phyloP scores from a whole-genome alignment of 2,797 vertebrate genomes.

The Eidolon dupreanum region DNA sequence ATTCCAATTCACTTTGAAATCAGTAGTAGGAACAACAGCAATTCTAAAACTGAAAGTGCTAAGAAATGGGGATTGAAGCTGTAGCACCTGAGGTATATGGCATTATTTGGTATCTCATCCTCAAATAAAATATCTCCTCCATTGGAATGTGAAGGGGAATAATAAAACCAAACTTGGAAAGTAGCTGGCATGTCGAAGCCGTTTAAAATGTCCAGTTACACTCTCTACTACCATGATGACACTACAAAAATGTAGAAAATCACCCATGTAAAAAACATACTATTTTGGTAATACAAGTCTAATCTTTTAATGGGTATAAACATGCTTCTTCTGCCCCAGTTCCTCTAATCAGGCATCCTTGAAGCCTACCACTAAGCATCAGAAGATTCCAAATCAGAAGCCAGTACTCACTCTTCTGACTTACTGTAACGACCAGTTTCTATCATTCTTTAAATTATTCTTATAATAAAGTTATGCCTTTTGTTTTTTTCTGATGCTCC shows the following conservation, averaged over 20 bases:
- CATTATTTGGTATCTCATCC: not conserved
- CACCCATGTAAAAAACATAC: not conserved
- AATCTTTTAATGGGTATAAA: not conserved
- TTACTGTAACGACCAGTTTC: not conserved
- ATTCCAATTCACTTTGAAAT: constrained; percentile 38
- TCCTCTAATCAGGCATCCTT: not conserved
- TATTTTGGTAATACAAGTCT: not conserved
- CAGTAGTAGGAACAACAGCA: not conserved
- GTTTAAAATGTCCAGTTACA: not conserved
- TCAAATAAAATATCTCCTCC: constrained; percentile 4
- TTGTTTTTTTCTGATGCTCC: not conserved
- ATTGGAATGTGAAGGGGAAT: not conserved
- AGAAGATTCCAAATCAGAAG: not conserved
- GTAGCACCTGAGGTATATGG: not conserved
- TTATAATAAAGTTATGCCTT: not conserved
- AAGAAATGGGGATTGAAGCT: not conserved
- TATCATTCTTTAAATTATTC: not conserved
- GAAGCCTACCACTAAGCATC: not conserved
- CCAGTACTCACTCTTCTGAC: not conserved
- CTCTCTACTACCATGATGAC: not conserved
- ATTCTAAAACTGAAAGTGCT: not conserved
- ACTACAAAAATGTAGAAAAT: not conserved
- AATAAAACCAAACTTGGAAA: not conserved
- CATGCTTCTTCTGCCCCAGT: not conserved
- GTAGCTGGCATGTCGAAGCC: not conserved